Conservation (phyloP, 92 coral and sea anemone genomes). For the Scolanthus callimorphus region DNA sequence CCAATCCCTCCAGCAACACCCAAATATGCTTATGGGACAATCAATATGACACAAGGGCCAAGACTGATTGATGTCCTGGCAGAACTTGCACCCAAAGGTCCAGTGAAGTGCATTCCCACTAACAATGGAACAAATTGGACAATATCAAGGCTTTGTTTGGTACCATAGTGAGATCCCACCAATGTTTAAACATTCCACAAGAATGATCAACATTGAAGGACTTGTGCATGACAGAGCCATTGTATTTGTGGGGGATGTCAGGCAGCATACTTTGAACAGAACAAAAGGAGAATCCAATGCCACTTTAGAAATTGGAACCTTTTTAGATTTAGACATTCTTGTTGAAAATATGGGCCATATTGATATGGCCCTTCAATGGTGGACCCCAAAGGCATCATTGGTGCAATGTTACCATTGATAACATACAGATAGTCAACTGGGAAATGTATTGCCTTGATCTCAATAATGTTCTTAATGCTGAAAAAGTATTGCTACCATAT, state of each 20-base stretch:
- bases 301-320: slow-evolving; percentile 41
- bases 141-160: slow-evolving; percentile 80
- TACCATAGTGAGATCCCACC: slow-evolving; percentile 73
- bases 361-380: slow-evolving; percentile 60
- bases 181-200: slow-evolving; percentile 33
- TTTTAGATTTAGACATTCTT: slow-evolving; percentile 68
- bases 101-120: slow-evolving; percentile 62
- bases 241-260: slow-evolving; percentile 66
- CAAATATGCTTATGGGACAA: slow-evolving; percentile 78
- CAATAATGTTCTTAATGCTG: slow-evolving; percentile 31
- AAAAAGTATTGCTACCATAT: slow-evolving; percentile 1
- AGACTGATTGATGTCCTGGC: slow-evolving; percentile 51
- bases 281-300: slow-evolving; percentile 40
- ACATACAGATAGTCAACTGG: slow-evolving; percentile 56
- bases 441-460: slow-evolving; percentile 77
- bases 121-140: slow-evolving; percentile 94
- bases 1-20: slow-evolving; percentile 90
- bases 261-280: slow-evolving; percentile 65
- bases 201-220: slow-evolving; percentile 46
- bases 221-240: slow-evolving; percentile 86
- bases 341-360: slow-evolving; percentile 91
- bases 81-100: slow-evolving; percentile 61
- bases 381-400: slow-evolving; percentile 91
- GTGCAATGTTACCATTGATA: slow-evolving; percentile 82
- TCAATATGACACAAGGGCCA: slow-evolving; percentile 46